A percentile compares a stretch with the other conserved stretches of the same genome.
These are phyloP conservation scores for Oscheius sp. DNA, from an alignment of 2,888 invertebrate genomes.

Conservation along the genomic window DNA sequence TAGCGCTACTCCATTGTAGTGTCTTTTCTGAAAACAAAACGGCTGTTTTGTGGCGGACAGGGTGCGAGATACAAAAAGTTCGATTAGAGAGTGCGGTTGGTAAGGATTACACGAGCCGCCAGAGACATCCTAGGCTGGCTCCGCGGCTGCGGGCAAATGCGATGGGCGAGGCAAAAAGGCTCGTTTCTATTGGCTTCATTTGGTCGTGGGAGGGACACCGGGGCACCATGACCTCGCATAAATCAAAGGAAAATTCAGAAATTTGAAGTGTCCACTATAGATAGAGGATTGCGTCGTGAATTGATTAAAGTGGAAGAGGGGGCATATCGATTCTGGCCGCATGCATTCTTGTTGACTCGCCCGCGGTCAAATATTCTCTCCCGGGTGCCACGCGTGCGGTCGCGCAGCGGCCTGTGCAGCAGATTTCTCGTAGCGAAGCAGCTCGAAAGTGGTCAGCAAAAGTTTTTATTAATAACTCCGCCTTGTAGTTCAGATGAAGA, in stretches of 20 bases:
- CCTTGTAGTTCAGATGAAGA: constrained; percentile 17
- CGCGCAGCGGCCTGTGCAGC: constrained; percentile 28
- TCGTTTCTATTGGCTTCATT: constrained; percentile 7
- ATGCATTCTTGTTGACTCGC: constrained; percentile 38
- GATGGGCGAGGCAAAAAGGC: constrained; percentile 9
- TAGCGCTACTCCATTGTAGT: constrained; percentile 23
- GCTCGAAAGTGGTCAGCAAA: constrained; percentile 31
- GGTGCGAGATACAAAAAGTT: not conserved
- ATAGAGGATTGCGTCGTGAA: constrained; percentile 41
- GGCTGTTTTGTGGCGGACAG: not conserved
- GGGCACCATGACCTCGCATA: constrained; percentile 2
- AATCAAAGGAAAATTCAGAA: constrained; percentile 31
- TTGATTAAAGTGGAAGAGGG: constrained; percentile 41
- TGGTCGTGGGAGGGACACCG: not conserved
- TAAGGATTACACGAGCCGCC: constrained; percentile 13
- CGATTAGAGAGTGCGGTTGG: constrained; percentile 2
- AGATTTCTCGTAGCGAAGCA: constrained; percentile 37
- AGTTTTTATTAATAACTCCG: constrained; percentile 12
- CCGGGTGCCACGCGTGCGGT: constrained; percentile 25
- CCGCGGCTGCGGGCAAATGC: constrained; percentile 7
- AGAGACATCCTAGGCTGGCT: not conserved
- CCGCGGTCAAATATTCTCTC: constrained; percentile 38
- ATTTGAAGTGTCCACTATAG: constrained; percentile 36
- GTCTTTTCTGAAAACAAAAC: constrained; percentile 20
- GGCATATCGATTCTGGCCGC: constrained; percentile 39